These are phyloP conservation scores for Gavialis gangeticus DNA, from an alignment of 2,113 vertebrate species.

Conservation along the genomic window DNA sequence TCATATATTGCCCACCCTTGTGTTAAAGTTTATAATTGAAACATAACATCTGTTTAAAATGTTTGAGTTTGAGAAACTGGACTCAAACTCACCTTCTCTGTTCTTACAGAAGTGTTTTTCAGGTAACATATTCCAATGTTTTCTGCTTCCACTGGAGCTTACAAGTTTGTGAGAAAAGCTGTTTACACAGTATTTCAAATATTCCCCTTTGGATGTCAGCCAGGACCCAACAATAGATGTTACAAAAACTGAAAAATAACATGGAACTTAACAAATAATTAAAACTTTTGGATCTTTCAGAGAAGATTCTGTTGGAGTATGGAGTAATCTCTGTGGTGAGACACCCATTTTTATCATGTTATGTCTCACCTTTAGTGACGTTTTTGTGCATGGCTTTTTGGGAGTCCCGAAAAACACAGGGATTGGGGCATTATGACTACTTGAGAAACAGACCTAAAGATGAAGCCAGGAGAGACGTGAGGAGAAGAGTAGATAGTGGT, in stretches of 20 bases:
- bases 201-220: not conserved
- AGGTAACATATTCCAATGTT: not conserved
- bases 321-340: not conserved
- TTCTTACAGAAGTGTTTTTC: not conserved
- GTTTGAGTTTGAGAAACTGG: not conserved
- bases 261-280: not conserved
- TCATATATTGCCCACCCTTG: too few relatives aligned
- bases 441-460: not conserved
- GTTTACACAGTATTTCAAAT: not conserved
- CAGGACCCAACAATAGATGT: not conserved
- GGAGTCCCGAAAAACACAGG: not conserved
- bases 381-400: not conserved
- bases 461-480: not conserved
- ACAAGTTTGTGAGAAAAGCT: not conserved
- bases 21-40: too few relatives aligned
- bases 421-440: not conserved
- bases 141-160: not conserved
- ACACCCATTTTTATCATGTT: not conserved
- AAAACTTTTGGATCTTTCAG: not conserved
- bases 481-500: not conserved
- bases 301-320: not conserved
- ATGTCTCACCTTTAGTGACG: not conserved
- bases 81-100: not conserved
- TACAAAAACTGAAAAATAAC: not conserved
- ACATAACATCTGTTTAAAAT: not conserved